Conservation (phyloP, 2,113 vertebrate species). For the Phoenicopterus ruber region DNA sequence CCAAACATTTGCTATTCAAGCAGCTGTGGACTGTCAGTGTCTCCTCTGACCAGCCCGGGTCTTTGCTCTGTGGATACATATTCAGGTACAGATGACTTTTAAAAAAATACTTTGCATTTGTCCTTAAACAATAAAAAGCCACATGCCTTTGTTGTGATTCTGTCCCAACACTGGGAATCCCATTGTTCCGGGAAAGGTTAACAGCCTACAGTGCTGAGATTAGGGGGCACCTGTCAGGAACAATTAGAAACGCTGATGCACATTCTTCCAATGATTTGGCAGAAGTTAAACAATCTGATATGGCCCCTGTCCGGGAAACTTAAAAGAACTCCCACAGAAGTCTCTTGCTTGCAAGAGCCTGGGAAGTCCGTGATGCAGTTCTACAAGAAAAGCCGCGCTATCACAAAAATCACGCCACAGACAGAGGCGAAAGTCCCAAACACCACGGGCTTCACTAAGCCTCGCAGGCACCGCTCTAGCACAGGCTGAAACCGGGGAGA, state of each 20-base stretch:
- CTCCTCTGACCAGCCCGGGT: neutral
- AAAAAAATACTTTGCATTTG: neutral
- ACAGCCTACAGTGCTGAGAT: neutral
- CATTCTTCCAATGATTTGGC: neutral
- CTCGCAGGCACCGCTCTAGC: neutral
- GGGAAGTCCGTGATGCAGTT: neutral
- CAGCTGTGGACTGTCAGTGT: neutral
- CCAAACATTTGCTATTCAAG: neutral
- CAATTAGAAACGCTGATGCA: neutral
- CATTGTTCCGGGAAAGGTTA: neutral
- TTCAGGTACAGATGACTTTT: neutral
- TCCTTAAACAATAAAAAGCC: neutral
- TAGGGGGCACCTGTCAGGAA: neutral
- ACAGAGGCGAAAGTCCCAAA: neutral
- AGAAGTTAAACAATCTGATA: neutral
- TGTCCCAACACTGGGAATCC: neutral
- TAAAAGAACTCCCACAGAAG: too few species aligned
- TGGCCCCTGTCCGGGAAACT: neutral
- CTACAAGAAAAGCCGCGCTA: neutral
- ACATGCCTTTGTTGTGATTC: neutral
- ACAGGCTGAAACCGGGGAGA: neutral
- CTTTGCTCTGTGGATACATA: neutral
- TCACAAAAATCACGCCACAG: neutral
- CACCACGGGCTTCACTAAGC: neutral
- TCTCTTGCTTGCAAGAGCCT: too few species aligned